Percentiles rank a stretch among this genome's conserved stretches.
These are phyloP conservation scores for Leptocoma aspasia DNA, from an alignment of 2,113 vertebrate species.

Conservation along the genomic window DNA sequence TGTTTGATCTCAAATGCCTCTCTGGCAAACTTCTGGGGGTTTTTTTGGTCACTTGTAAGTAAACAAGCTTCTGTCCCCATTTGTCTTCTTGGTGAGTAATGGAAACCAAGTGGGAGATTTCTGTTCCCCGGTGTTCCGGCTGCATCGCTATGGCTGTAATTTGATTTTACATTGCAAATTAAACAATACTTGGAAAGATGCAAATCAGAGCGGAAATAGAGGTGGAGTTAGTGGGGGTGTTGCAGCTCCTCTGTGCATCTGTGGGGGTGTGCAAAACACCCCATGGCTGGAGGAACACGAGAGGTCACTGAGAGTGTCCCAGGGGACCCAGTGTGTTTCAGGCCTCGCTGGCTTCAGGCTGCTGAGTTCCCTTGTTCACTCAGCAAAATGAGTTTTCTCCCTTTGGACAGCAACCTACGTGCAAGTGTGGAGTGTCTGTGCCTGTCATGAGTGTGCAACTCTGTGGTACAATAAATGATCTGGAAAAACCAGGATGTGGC, in stretches of 20 bases:
- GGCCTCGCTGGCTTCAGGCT: not conserved
- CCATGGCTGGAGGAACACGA: not conserved
- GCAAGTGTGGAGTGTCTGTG: not conserved
- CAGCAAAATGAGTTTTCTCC: not conserved
- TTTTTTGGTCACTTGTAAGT: not conserved
- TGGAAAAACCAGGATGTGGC: not conserved
- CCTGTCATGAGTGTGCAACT: not conserved
- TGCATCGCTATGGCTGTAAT: not conserved
- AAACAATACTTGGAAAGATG: conserved; percentile 46
- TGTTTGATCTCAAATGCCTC: not conserved
- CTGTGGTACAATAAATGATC: not conserved
- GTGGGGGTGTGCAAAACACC: not conserved
- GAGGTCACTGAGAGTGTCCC: not conserved
- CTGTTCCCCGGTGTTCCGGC: not conserved
- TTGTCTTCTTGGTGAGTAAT: not conserved
- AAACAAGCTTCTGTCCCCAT: not conserved
- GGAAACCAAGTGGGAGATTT: not conserved
- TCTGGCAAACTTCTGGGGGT: not conserved
- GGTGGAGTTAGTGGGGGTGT: not conserved
- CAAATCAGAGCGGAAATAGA: conserved; percentile 2
- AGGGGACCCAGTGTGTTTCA: fast-evolving
- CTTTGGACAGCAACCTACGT: not conserved
- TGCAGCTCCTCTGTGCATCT: not conserved
- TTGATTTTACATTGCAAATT: conserved; percentile 49
- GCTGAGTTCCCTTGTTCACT: not conserved